Evolutionary conservation across 2,113 vertebrate species (phyloP).

Genomic region (Parus major): DNA sequence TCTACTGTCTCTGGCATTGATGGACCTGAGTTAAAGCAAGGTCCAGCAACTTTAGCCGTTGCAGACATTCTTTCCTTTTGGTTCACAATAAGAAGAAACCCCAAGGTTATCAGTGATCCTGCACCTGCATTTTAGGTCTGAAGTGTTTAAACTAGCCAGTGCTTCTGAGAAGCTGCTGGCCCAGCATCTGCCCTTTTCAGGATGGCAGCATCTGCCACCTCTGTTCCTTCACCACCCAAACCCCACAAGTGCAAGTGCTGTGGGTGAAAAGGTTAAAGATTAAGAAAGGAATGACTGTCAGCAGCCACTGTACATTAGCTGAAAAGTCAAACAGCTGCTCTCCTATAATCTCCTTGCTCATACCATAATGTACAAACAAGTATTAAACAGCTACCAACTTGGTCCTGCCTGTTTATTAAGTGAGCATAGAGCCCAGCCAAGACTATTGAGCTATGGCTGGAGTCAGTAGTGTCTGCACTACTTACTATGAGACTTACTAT

Average conservation of each 20-base stretch:
- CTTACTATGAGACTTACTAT: background rate
- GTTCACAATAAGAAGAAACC: background rate
- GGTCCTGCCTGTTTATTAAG: background rate
- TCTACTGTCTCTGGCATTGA: background rate
- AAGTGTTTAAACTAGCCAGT: background rate
- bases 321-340: slow-evolving; percentile 40
- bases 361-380: background rate
- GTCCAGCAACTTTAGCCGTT: background rate
- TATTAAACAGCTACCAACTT: background rate
- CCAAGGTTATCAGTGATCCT: background rate
- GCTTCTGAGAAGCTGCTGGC: background rate
- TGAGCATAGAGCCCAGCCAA: background rate
- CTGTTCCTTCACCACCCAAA: slow-evolving; percentile 24
- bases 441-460: background rate
- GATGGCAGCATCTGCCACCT: background rate
- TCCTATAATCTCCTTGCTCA: background rate
- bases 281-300: slow-evolving; percentile 54
- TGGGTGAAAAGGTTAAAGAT: slow-evolving; percentile 47
- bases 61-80: background rate
- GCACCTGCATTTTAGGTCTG: background rate
- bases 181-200: background rate
- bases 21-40: background rate
- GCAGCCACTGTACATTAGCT: slow-evolving; percentile 4
- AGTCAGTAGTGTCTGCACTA: background rate
- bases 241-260: background rate